Conservation (phyloP, 2,888 invertebrate genomes). For the Muscina levida region DNA sequence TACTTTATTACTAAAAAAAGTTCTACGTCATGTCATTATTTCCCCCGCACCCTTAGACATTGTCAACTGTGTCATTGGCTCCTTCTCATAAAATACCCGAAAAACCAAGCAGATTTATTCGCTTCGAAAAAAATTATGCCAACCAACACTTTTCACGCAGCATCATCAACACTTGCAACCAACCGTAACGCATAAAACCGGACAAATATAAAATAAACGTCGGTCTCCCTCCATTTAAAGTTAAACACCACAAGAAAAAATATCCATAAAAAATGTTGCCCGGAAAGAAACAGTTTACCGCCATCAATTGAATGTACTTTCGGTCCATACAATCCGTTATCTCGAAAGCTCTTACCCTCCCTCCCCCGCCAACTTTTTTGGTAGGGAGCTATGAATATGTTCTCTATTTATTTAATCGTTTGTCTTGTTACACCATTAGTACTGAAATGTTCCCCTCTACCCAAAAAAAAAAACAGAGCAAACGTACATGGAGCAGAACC, state of each 20-base stretch:
- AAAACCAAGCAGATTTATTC: too few species aligned
- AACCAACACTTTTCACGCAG: constrained; percentile 1
- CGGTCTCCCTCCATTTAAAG: constrained; percentile 17
- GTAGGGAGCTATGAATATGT: too few species aligned
- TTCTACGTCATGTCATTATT: too few species aligned
- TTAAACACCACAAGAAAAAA: not conserved
- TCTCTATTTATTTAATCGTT: constrained; percentile 53
- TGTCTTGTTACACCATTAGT: constrained; percentile 36
- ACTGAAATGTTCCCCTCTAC: not conserved
- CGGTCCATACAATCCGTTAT: constrained; percentile 35
- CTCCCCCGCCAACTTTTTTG: constrained; percentile 9
- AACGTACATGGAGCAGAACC: constrained; percentile 12
- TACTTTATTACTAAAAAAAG: too few species aligned
- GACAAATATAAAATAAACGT: constrained; percentile 21
- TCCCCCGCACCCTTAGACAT: too few species aligned
- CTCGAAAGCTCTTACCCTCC: not conserved
- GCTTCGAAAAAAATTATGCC: not conserved
- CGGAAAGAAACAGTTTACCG: constrained; percentile 15
- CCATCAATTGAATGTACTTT: not conserved
- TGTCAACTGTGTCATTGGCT: too few species aligned
- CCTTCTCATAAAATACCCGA: too few species aligned
- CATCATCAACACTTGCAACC: not conserved
- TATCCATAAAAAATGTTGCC: not conserved
- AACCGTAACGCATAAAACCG: constrained; percentile 8
- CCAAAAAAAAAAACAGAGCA: too few species aligned